phyloP scores from a whole-genome alignment of 2,888 invertebrate species.

The Bombylius major region DNA sequence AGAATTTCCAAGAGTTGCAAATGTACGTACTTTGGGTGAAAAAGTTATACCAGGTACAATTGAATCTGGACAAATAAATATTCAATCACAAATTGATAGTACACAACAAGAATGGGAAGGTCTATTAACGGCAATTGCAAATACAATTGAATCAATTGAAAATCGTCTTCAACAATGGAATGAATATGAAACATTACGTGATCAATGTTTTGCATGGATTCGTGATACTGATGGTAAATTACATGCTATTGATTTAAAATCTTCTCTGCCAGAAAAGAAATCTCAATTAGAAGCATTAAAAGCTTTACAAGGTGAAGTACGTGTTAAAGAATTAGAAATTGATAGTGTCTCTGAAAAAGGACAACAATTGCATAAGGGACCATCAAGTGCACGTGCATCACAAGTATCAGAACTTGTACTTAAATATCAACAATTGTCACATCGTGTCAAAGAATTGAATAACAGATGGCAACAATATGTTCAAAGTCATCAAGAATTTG shows the following conservation, averaged over 20 bases:
- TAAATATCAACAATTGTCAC: conserved; percentile 81
- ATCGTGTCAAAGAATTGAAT: conserved; percentile 82
- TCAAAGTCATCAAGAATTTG: conserved; percentile 74
- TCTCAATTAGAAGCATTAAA: conserved; percentile 69
- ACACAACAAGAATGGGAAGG: conserved; percentile 87
- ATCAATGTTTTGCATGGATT: conserved; percentile 76
- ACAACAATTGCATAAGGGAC: conserved; percentile 66
- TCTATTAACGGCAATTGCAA: conserved; percentile 58
- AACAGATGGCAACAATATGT: conserved; percentile 89
- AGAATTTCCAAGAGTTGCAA: conserved; percentile 71
- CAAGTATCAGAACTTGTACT: conserved; percentile 83
- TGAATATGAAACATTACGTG: conserved; percentile 78
- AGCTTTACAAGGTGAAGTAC: conserved; percentile 71
- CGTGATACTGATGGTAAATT: conserved; percentile 76
- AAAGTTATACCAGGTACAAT: conserved; percentile 81
- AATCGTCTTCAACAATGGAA: conserved; percentile 80
- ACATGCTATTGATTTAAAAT: conserved; percentile 76
- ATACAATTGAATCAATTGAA: conserved; percentile 68
- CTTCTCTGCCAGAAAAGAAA: conserved; percentile 70
- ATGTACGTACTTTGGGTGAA: conserved; percentile 71
- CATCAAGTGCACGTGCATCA: conserved; percentile 58
- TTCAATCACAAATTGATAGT: conserved; percentile 75
- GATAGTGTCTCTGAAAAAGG: conserved; percentile 86
- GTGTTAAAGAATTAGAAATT: conserved; percentile 83
- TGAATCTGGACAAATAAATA: conserved; percentile 68